phyloP scores from a whole-genome alignment of 2,797 vertebrate genomes.

The Karalla daura region DNA sequence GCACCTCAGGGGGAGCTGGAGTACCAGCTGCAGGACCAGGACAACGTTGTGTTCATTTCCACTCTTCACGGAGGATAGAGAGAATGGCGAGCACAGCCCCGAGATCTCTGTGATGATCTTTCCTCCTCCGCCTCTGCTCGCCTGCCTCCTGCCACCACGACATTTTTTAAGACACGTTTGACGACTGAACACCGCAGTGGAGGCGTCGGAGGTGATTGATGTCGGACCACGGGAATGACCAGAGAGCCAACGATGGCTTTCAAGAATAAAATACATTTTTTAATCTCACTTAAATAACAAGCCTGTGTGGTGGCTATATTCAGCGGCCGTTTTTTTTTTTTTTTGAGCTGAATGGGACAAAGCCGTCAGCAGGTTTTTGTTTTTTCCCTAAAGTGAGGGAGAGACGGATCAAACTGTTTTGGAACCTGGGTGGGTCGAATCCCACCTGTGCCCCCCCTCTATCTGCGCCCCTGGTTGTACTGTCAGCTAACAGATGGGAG shows the following conservation, averaged over 20 bases:
- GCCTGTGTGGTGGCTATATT: too few relatives aligned
- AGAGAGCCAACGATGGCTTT: conserved; percentile 29
- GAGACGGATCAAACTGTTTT: too few relatives aligned
- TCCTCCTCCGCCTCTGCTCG: conserved; percentile 17
- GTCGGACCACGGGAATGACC: conserved; percentile 44
- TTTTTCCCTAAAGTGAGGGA: too few relatives aligned
- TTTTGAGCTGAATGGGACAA: not conserved
- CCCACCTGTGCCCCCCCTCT: too few relatives aligned
- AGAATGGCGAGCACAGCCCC: conserved; percentile 15
- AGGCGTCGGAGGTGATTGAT: conserved; percentile 35
- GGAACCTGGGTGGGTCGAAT: too few relatives aligned
- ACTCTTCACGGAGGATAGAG: conserved; percentile 94
- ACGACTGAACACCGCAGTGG: conserved; percentile 42
- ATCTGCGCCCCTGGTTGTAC: too few relatives aligned
- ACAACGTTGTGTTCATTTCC: conserved; percentile 96
- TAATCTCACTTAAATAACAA: too few relatives aligned
- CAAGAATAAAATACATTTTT: conserved; percentile 33
- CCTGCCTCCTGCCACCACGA: not conserved
- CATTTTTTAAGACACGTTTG: conserved; percentile 36
- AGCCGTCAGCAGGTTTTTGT: too few relatives aligned
- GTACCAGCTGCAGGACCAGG: conserved; percentile 93
- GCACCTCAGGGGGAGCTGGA: conserved; percentile 91
- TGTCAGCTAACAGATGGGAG: too few relatives aligned
- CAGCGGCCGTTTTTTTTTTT: not conserved
- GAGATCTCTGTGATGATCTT: conserved; percentile 8